phyloP scores from a whole-genome alignment of 2,113 vertebrate genomes.

The Melanostigma gelatinosum region DNA sequence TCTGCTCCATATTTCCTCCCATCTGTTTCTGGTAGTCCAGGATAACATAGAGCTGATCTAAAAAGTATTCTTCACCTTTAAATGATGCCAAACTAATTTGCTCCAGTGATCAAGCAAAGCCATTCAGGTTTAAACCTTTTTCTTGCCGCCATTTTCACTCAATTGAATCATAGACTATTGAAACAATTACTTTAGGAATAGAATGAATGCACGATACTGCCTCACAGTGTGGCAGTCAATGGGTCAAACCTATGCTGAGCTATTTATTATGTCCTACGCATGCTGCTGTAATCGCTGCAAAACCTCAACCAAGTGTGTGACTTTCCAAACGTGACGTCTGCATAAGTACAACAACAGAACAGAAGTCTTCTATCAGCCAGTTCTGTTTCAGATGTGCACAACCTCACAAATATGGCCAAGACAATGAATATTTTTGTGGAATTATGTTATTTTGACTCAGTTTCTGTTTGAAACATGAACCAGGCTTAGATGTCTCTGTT shows the following conservation, averaged over 20 bases:
- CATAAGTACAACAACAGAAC: background rate
- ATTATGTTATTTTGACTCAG: background rate
- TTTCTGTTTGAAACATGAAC: conserved; percentile 28
- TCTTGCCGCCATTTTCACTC: conserved; percentile 3
- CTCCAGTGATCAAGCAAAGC: background rate
- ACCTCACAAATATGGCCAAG: background rate
- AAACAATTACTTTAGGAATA: background rate
- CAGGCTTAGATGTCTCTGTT: background rate
- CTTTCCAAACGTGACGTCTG: conserved; percentile 7
- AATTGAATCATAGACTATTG: background rate
- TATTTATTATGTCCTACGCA: conserved; percentile 1
- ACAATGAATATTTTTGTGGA: background rate
- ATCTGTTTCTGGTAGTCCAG: background rate
- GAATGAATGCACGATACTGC: conserved; percentile 3
- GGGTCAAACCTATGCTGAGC: background rate
- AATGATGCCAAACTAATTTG: background rate
- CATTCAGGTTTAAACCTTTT: background rate
- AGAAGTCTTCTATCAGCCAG: background rate
- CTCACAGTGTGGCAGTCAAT: conserved; percentile 6
- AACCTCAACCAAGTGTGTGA: conserved; percentile 1
- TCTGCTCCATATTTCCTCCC: background rate
- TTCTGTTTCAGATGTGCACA: background rate
- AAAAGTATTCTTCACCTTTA: background rate
- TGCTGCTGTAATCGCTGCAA: conserved; percentile 9
- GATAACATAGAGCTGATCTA: background rate